Conservation (phyloP, 2,888 invertebrate species). For the Arrhopalites spinosus region DNA sequence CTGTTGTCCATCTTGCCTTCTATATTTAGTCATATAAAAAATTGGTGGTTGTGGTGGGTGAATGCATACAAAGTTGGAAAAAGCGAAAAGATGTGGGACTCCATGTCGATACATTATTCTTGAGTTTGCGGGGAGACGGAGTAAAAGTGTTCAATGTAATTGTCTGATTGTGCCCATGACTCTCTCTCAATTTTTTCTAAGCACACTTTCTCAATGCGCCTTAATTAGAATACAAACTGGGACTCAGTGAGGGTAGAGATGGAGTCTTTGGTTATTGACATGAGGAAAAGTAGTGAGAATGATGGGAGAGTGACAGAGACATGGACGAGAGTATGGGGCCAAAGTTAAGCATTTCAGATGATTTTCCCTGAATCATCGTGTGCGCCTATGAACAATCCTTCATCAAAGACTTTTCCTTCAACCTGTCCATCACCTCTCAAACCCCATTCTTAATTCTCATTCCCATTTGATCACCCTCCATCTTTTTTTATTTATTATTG, state of each 20-base stretch:
- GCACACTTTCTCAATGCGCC: no score
- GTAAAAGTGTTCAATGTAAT: no score
- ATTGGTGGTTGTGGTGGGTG: not conserved
- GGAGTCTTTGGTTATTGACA: not conserved
- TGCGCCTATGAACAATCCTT: conserved; percentile 48
- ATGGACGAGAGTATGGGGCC: not conserved
- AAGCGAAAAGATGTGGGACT: not conserved
- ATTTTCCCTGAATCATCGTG: conserved; percentile 46
- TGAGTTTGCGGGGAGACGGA: not conserved
- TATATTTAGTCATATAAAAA: conserved; percentile 11
- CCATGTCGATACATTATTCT: not conserved
- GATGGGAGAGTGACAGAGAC: conserved; percentile 4
- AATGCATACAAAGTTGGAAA: no score
- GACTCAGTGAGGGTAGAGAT: not conserved
- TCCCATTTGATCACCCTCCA: not conserved
- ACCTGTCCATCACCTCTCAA: conserved; percentile 43
- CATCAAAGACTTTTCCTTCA: conserved; percentile 41
- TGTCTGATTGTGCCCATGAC: not conserved
- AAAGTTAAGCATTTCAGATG: conserved; percentile 22
- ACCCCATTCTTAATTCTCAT: conserved; percentile 14
- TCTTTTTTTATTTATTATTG: conserved; percentile 17
- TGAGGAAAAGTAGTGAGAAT: not conserved
- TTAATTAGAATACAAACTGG: no score
- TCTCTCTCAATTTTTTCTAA: conserved; percentile 1
- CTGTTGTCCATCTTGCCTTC: conserved; percentile 6